Base-by-base conservation (phyloP, 2,113 vertebrate genomes). In the Scomber scombrus region DNA sequence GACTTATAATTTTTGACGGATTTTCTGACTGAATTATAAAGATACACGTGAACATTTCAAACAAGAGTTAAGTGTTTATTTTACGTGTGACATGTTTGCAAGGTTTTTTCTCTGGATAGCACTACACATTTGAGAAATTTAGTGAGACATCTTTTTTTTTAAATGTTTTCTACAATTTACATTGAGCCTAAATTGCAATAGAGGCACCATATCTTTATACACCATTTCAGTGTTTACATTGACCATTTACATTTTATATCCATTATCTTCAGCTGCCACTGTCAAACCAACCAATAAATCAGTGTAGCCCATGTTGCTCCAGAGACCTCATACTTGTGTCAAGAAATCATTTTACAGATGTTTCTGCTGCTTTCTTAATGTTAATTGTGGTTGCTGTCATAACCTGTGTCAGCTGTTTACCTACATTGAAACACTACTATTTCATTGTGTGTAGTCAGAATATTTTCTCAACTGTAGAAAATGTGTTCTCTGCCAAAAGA, bases 291-390 rank as follows among this genome's bases (percentile, higher is more conserved):
- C 9, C 8, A 40, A 40, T 40, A 40, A 40, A 40, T 40, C 34
- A 40, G 7, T 40, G 34, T 40, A 40, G 34, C 34, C 34, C 63
- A 54, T 0, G 43, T 61, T 12, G 6, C 62, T 47, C 34, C 45
- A 26, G n/a, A 29, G 43, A 54, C 29, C n/a, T 50, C 4, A 34
- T 12, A 46, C 7, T 15, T 29, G 52, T 65, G 34, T 66, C 47
- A 45, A 45, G 12, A 62, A 63, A 70, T 71, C 0, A 49, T 75
- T 23, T n/a, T 71, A 34, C 13, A 45, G 51, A 34, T 29, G 54
- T 11, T 47, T 76, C 34, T 73, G 46, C 56, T 77, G 16, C 55
- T 57, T 73, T 82, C 16, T 66, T 65, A 26, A 55, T 63, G 34
- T 8, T 52, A 0, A 31, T 21, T 56, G 9, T 64, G 43, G n/a